Base-by-base conservation (phyloP, 2,888 invertebrate species). In the Polyommatus iphigenia region DNA sequence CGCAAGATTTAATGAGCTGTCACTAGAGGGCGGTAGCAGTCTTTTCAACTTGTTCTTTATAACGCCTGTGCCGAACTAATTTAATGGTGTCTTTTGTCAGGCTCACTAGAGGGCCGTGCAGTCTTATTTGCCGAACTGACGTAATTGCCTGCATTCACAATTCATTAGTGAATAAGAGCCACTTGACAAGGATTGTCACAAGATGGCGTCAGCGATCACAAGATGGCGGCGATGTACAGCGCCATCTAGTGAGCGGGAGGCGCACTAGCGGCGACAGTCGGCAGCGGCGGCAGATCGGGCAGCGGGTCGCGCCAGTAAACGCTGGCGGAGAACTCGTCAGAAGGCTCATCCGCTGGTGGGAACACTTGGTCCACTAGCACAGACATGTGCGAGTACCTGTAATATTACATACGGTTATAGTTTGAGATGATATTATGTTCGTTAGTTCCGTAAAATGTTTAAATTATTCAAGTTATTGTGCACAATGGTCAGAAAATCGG, bases 341-440 rank as follows among this genome's bases (percentile, higher is more conserved):
- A 95, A 24, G 94, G 91, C 85, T 95, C 95, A 86, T 95, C 91
- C 84, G 97, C 95, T 76, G 97, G 97, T 83, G 99, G 99, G 93
- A 99, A 99, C 90, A 99, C 96, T 91, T 99, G 98, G 95, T 99
- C 99, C 82, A 98, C 99, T 82, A 99, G 96, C 90, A 97, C 97
- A 81, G 97, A 97, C 97, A 99, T 97, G 90, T 97, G 97, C 80
- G 97, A 97, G 93, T 99, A 99, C 88, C 99, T 99, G 96, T 13
- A 13, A 54, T 72, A 81, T 72, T 29, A 73, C 18, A 32, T 10
- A 24, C 29, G 15, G 67, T 32, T 67, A 8, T 3, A 67, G 3
- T 24, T 20, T 20, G 20, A n/a, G 24, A 3, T 8, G 6, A 10
- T 24, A n/a, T 59, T 59, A 50, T 62, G 3, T 10, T 62, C 20